Evolutionary conservation across 2,113 vertebrate species (phyloP), one percentile per base, ranked within the genome.

Genomic region (Ornithorhynchus anatinus): DNA sequence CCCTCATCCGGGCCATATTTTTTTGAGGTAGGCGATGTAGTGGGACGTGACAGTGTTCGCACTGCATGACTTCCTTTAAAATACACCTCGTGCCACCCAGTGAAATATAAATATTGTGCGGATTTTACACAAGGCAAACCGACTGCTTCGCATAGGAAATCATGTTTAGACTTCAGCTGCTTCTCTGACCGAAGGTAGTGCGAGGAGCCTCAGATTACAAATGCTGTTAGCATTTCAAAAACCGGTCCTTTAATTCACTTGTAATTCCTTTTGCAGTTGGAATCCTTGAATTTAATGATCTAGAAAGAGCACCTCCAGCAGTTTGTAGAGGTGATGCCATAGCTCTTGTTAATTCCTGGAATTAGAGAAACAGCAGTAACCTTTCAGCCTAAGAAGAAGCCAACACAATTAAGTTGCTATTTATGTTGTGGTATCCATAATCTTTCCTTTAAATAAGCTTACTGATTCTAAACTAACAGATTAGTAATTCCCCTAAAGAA

Each of bases 171-270:
- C 29, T 19, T 3, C 36, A 48, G 6, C 58, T 37, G 9, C 53
- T 59, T 36, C 60, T 66, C 27, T 16, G 1, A 22, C 54, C 45
- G 27, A 50, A 53, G 58, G 57, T 27, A 16, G 29, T 12, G 0
- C 47, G 56, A 48, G 22, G 29, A 63, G 27, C 43, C 59, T 31
- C 13, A 59, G 59, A 53, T 27, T 53, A 48, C 0, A 67, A 42
- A 65, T 15, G 56, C 42, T 36, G 44, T 13, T 61, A 72, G 31
- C 33, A 2, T 62, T 76, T 70, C 32, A 40, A 52, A 75, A 74
- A 50, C 1, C 36, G 44, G 52, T 52, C 17, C 40, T 66, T 81
- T 79, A 44, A 16, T 59, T 71, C 33, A 40, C n/a, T 64, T 32
- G n/a, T 14, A 51, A 56, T 58, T 57, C 44, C 44, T 57, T 70